Evolutionary conservation across 2,797 vertebrate species (phyloP).

Genomic region (Poecile montanus): DNA sequence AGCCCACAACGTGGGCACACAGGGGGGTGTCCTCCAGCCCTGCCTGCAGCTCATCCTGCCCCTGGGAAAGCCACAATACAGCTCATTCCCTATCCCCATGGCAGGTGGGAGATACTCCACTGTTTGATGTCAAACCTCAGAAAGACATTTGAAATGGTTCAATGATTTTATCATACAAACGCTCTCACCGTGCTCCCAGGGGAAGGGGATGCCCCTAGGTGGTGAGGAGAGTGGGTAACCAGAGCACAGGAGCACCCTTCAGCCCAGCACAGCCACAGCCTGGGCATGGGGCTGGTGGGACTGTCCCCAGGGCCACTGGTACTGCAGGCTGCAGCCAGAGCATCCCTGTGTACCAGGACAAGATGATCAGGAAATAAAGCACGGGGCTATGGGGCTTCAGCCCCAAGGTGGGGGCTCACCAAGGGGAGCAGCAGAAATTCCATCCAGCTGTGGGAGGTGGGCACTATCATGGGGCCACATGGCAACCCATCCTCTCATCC

Average conservation of each 20-base stretch:
- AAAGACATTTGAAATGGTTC: background rate
- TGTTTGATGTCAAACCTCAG: background rate
- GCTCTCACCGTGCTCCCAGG: background rate
- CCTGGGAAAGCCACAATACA: background rate
- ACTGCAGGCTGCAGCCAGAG: background rate
- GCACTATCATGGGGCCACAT: fast-evolving
- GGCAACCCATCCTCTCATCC: background rate
- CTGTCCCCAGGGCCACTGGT: background rate
- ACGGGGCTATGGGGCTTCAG: fast-evolving
- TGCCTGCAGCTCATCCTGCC: background rate
- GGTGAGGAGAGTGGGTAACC: background rate
- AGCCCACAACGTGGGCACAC: fast-evolving
- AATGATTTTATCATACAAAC: fast-evolving
- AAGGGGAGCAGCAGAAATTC: background rate
- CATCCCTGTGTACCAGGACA: fast-evolving
- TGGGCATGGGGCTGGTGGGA: background rate
- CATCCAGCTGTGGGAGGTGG: background rate
- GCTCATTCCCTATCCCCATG: background rate
- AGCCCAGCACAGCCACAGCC: background rate
- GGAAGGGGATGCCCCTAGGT: background rate
- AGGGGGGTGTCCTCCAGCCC: background rate
- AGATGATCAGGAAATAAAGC: background rate
- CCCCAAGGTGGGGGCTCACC: background rate
- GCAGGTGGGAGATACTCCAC: background rate
- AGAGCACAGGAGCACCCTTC: background rate